phyloP scores from a whole-genome alignment of 2,888 invertebrate genomes.

The Galerucella nymphaeae region DNA sequence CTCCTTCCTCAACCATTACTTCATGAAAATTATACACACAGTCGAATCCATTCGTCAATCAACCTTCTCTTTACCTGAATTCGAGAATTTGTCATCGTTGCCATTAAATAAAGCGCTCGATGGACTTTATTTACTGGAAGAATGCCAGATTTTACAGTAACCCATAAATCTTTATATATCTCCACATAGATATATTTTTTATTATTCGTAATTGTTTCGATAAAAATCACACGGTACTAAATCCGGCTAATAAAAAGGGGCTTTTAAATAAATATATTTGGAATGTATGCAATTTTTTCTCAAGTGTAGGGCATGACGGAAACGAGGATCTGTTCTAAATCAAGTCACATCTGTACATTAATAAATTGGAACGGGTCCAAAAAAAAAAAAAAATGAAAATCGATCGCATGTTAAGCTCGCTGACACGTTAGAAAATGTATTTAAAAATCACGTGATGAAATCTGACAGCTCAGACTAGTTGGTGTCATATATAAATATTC shows the following conservation, averaged over 20 bases:
- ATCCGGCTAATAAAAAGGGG: too few relatives aligned
- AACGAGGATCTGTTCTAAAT: neutral
- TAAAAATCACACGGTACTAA: too few relatives aligned
- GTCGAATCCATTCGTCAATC: conserved; percentile 43
- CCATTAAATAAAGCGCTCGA: conserved; percentile 38
- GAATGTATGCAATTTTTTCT: too few relatives aligned
- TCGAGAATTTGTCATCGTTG: conserved; percentile 45
- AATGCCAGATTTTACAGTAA: neutral
- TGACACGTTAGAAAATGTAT: neutral
- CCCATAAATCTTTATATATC: neutral
- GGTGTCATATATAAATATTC: neutral
- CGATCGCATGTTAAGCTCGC: conserved; percentile 4
- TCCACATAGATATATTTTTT: too few relatives aligned
- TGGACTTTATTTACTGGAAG: neutral
- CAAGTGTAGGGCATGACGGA: too few relatives aligned
- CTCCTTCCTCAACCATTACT: conserved; percentile 6
- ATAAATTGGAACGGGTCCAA: neutral
- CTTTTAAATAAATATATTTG: too few relatives aligned
- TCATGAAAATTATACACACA: conserved; percentile 27
- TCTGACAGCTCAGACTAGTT: neutral
- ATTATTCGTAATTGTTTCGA: too few relatives aligned
- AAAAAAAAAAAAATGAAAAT: neutral
- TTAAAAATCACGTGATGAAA: neutral
- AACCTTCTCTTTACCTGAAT: conserved; percentile 42
- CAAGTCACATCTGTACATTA: neutral